Conservation (phyloP, 1,140 invertebrate genomes). For the Mycetomoellerius zeteki region DNA sequence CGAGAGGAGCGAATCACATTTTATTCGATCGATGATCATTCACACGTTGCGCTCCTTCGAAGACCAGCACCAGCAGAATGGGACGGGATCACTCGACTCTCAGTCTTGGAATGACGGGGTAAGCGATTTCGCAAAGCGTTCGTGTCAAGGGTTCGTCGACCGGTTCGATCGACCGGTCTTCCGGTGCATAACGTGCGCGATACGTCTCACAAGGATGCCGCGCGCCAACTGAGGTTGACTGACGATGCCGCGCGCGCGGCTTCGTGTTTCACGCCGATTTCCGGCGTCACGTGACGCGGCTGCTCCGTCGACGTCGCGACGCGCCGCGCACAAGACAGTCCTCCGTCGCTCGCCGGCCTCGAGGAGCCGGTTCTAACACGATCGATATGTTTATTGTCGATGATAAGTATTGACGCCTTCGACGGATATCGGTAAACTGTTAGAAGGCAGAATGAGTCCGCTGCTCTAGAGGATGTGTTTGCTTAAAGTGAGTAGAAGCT, state of each 20-base stretch:
- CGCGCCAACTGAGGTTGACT: conserved; percentile 77
- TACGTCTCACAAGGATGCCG: conserved; percentile 74
- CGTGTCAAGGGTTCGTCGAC: not conserved
- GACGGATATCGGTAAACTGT: conserved; percentile 23
- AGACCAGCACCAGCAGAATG: no score
- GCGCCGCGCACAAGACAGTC: not conserved
- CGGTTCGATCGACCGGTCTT: conserved; percentile 27
- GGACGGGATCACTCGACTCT: not conserved
- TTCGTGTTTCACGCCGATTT: conserved; percentile 58
- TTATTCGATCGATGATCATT: not conserved
- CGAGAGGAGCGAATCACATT: not conserved
- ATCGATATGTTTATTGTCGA: conserved; percentile 47
- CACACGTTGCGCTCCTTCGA: not conserved
- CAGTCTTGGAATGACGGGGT: not conserved
- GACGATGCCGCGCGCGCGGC: conserved; percentile 33
- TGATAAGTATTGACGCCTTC: conserved; percentile 9
- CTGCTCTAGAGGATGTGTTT: not conserved
- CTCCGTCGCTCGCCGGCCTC: conserved; percentile 27
- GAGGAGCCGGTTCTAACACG: not conserved
- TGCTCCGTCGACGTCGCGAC: conserved; percentile 17
- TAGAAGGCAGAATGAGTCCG: not conserved
- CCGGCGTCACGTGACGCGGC: conserved; percentile 52
- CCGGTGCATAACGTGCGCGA: conserved; percentile 52
- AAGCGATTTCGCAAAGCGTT: conserved; percentile 6
- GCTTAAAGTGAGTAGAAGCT: not conserved